A percentile compares a stretch with the other conserved stretches of the same genome.
Conservation (phyloP, 2,113 vertebrate species). For the Galeopterus variegatus region DNA sequence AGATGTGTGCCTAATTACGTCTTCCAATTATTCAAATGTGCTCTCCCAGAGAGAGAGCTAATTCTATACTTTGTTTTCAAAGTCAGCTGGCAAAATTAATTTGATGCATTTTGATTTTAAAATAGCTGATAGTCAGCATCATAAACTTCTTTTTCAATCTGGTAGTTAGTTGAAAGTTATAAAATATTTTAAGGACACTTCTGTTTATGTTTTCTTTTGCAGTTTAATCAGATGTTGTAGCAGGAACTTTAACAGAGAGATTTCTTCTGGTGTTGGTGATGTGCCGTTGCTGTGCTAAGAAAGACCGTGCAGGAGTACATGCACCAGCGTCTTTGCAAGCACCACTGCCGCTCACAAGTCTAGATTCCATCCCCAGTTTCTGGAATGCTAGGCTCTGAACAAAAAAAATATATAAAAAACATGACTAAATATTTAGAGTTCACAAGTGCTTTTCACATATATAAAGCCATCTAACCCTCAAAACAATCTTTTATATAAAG, state of each 20-base stretch:
- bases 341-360: constrained; percentile 90
- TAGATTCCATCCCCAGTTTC: constrained; percentile 95
- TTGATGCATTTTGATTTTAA: constrained; percentile 71
- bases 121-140: constrained; percentile 75
- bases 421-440: neutral
- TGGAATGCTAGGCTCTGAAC: constrained; percentile 96
- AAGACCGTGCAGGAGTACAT: constrained; percentile 91
- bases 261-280: constrained; percentile 94
- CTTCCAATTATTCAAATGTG: constrained; percentile 77
- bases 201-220: constrained; percentile 77
- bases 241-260: constrained; percentile 92
- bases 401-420: neutral
- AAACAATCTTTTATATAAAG: constrained; percentile 15
- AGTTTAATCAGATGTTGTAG: constrained; percentile 91
- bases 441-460: constrained; percentile 17
- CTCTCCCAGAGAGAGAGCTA: constrained; percentile 68
- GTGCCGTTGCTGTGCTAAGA: constrained; percentile 96
- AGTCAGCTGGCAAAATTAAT: constrained; percentile 56
- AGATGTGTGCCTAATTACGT: constrained; percentile 81
- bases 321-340: constrained; percentile 79
- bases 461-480: neutral
- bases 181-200: constrained; percentile 91
- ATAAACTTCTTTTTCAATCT: constrained; percentile 74
- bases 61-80: constrained; percentile 15
- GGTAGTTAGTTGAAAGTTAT: constrained; percentile 78